Conservation (phyloP, 2,888 invertebrate species). For the Epiperipatus broadwayi region DNA sequence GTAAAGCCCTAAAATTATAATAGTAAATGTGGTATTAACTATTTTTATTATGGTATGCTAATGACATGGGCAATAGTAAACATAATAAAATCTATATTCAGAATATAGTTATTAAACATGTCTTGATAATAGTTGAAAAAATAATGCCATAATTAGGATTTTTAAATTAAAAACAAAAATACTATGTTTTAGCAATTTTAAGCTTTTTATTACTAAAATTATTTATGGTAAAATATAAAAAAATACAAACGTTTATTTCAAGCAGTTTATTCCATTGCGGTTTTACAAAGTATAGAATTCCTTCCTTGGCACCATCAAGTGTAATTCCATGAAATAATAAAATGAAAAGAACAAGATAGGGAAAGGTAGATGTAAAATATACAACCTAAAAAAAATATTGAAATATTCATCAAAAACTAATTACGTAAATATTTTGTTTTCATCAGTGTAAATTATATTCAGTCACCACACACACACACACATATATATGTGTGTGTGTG, state of each 20-base stretch:
- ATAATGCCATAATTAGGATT: too few relatives aligned
- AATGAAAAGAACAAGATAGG: constrained; percentile 21
- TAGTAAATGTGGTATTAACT: too few relatives aligned
- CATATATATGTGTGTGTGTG: constrained; percentile 1
- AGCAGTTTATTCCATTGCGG: constrained; percentile 22
- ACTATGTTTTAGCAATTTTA: too few relatives aligned
- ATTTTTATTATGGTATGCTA: too few relatives aligned
- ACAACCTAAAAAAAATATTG: constrained; percentile 19
- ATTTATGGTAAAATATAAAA: not conserved
- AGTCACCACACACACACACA: too few relatives aligned
- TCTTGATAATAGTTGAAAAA: too few relatives aligned
- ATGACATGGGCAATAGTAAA: too few relatives aligned
- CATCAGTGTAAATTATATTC: not conserved
- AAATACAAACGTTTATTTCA: constrained; percentile 19
- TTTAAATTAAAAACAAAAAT: too few relatives aligned
- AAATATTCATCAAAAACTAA: not conserved
- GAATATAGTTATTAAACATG: too few relatives aligned
- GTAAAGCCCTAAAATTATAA: too few relatives aligned
- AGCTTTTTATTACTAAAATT: too few relatives aligned
- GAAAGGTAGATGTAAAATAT: constrained; percentile 25
- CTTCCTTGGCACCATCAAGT: constrained; percentile 21
- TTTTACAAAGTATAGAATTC: constrained; percentile 22
- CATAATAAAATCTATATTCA: too few relatives aligned
- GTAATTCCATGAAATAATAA: constrained; percentile 21
- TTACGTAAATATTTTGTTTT: not conserved